These are phyloP conservation scores for Euleptes europaea DNA, from an alignment of 2,113 vertebrate species.

Conservation along the genomic window DNA sequence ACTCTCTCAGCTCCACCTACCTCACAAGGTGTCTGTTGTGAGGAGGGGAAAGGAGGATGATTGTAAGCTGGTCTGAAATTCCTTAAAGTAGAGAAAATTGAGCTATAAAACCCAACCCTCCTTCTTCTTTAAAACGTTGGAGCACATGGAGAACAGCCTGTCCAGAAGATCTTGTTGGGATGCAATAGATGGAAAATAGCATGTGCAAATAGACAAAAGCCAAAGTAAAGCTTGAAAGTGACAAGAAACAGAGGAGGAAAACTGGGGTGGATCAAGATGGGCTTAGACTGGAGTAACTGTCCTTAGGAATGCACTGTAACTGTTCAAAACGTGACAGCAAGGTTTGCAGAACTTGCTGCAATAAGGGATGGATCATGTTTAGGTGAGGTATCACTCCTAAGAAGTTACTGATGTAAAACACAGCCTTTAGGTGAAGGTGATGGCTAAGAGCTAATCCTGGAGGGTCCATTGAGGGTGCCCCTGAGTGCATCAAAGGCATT, in stretches of 20 bases:
- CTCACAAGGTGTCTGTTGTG: too few species aligned
- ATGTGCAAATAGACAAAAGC: not conserved
- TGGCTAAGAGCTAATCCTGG: not conserved
- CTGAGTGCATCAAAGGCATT: not conserved
- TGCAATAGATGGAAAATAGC: too few species aligned
- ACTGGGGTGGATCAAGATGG: not conserved
- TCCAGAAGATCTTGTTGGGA: too few species aligned
- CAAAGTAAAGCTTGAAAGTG: not conserved
- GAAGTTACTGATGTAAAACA: not conserved
- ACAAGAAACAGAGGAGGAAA: not conserved
- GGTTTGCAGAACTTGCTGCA: not conserved
- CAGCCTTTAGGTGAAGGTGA: not conserved
- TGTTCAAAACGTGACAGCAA: not conserved
- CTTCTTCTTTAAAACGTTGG: too few species aligned
- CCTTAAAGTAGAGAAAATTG: too few species aligned
- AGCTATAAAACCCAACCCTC: too few species aligned
- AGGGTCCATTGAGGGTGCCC: fast-evolving
- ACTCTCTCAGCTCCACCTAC: too few species aligned
- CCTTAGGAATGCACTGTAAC: too few species aligned
- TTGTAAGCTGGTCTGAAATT: too few species aligned
- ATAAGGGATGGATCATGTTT: not conserved
- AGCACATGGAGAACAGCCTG: too few species aligned
- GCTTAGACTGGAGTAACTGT: too few species aligned
- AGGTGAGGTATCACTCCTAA: not conserved
- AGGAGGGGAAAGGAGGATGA: too few species aligned